Base-by-base conservation (phyloP, 1,140 invertebrate genomes). In the Paracyclopina nana region DNA sequence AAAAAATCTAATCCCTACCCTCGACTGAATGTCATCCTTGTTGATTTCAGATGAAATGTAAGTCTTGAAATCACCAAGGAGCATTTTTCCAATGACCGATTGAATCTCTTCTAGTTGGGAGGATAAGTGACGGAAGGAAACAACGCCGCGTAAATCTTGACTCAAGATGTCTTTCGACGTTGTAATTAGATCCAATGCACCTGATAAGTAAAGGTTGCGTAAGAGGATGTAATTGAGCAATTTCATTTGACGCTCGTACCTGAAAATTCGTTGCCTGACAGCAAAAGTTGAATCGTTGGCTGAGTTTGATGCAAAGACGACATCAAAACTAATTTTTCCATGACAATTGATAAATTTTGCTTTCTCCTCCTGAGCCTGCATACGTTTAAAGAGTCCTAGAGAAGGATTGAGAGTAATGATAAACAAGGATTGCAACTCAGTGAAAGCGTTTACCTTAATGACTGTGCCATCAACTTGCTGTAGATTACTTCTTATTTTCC, bases 221-320 rank as follows among this genome's bases (percentile, higher is more conserved):
- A 31, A 31, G 29, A 9, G 14, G 14, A 31, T 14, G 14, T 9
- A 31, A 14, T 8, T 9, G 14, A 9, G 14, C 8, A 31, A 31
- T 31, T 31, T 31, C 29, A 14, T 31, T 31, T 31, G 8, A 8
- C 8, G n/a, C 5, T 16, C 34, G 20, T 4, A 38, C 34, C 34
- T n/a, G 45, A 48, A n/a, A 48, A 48, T 14, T 48, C 45, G 3
- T 24, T 28, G 4, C 12, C 30, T 3, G 25, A 12, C n/a, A 48
- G 45, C n/a, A 48, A 28, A 25, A 48, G 12, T 31, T 48, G 45
- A 48, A 48, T 28, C 2, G 45, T 48, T n/a, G 45, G 29, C 22
- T 48, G 45, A 29, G 25, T 48, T 48, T 48, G 45, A 9, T 48
- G 45, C 9, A 48, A 28, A 20, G 30, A 48, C n/a, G 25, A 29